Evolutionary conservation across 2,797 vertebrate genomes (phyloP).

Genomic region (Poecilia wingei): DNA sequence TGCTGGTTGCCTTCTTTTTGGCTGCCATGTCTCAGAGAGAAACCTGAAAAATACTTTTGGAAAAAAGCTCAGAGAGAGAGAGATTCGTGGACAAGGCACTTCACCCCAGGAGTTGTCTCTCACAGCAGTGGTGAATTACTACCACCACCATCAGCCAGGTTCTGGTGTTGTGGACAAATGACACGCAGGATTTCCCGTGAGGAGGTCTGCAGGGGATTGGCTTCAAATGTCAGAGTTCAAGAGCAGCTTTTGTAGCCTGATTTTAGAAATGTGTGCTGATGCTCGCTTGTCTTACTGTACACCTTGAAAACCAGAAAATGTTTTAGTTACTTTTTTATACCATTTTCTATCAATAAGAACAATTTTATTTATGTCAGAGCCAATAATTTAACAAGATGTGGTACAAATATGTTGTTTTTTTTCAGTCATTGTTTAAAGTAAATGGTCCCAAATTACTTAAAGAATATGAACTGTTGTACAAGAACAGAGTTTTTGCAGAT

Average conservation of each 20-base stretch:
- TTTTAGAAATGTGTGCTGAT: conserved; percentile 44
- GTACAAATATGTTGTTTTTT: neutral
- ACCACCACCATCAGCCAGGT: conserved; percentile 82
- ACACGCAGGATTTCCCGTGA: conserved; percentile 84
- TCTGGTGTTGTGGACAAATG: conserved; percentile 81
- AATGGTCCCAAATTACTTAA: neutral
- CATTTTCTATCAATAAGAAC: too few relatives aligned
- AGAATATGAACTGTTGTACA: neutral
- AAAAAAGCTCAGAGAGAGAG: neutral
- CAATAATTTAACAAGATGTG: neutral
- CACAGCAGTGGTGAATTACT: conserved; percentile 85
- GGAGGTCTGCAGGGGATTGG: conserved; percentile 84
- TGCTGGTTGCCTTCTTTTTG: neutral
- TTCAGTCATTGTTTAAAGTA: neutral
- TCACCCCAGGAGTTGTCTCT: conserved; percentile 72
- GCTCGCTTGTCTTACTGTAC: conserved; percentile 37
- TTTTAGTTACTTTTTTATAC: neutral
- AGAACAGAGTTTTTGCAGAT: neutral
- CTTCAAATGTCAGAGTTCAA: conserved; percentile 84
- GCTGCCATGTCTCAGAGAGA: neutral
- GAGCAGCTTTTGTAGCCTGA: conserved; percentile 50
- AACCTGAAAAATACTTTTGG: neutral
- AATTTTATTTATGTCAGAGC: too few relatives aligned
- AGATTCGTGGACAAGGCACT: conserved; percentile 60
- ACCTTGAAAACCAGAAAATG: conserved; percentile 16